These are phyloP conservation scores for Heliocidaris erythrogramma DNA, from an alignment of 35 echinoderm and acorn worm genomes.

Conservation along the genomic window DNA sequence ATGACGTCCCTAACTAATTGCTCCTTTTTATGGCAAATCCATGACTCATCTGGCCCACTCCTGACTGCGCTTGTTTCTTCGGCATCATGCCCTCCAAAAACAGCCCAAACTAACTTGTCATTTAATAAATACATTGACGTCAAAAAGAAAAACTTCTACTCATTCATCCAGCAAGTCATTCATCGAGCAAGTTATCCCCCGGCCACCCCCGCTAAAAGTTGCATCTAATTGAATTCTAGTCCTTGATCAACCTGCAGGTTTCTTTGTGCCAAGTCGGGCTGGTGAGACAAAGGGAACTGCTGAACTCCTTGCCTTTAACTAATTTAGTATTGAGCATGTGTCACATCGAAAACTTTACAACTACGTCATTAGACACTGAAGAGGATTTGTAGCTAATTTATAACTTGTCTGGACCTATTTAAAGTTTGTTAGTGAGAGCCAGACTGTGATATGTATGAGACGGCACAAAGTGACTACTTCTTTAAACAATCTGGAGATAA, in stretches of 20 bases:
- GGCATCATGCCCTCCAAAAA: background rate
- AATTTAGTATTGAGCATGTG: background rate
- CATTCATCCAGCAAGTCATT: background rate
- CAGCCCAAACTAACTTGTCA: conserved; percentile 7
- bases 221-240: background rate
- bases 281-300: background rate
- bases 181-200: background rate
- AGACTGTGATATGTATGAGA: background rate
- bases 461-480: background rate
- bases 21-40: background rate
- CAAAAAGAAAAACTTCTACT: background rate
- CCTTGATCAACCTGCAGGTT: background rate
- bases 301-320: background rate
- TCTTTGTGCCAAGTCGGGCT: background rate
- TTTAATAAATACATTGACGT: background rate
- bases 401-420: conserved; percentile 19
- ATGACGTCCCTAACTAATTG: conserved; percentile 40
- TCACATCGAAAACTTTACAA: background rate
- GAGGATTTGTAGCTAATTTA: conserved; percentile 20
- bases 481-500: too few relatives aligned
- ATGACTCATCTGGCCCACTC: conserved; percentile 16
- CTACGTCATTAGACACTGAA: background rate
- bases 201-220: background rate
- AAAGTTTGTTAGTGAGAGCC: background rate
- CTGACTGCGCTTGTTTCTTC: background rate